These are phyloP conservation scores for honey bee (Apis mellifera) DNA, from an alignment of 1,140 invertebrate genomes.

Conservation along the genomic window Amel_HAv3.1 CM009934.2:7636501-7637000, in stretches of 20 bases:
- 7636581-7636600: constrained; percentile 56
- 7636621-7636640: constrained; percentile 57
- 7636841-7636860: not conserved
- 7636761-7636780: not conserved
- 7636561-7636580: constrained; percentile 35
- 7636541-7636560: constrained; percentile 31
- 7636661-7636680: constrained; percentile 55
- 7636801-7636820: not conserved
- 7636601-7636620: constrained; percentile 53
- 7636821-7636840: not conserved
- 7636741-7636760: constrained; percentile 1
- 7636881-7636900: too few species aligned
- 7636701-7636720: not conserved
- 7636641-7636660: constrained; percentile 48
- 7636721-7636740: constrained; percentile 26
- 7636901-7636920: too few species aligned
- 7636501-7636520: constrained; percentile 12
- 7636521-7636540: constrained; percentile 29
- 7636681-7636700: constrained; percentile 36
- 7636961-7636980: too few species aligned
- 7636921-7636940: too few species aligned
- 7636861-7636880: too few species aligned
- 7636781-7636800: not conserved
- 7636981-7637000: too few species aligned
- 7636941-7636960: too few species aligned